These are phyloP conservation scores for Labeo catla DNA, from an alignment of 2,113 vertebrate genomes.

Conservation along the genomic window DNA sequence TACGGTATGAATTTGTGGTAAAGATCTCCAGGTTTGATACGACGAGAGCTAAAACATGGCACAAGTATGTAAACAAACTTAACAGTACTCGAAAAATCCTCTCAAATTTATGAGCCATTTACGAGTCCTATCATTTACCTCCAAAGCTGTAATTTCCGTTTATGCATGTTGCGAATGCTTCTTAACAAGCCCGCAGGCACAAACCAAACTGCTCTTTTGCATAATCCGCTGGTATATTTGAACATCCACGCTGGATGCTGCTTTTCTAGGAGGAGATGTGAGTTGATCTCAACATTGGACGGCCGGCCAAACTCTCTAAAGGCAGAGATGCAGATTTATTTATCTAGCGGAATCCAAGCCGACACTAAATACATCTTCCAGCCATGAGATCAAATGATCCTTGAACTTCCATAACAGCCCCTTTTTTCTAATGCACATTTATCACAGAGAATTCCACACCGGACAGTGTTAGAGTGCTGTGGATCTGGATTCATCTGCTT, in stretches of 20 bases:
- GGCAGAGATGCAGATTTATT: conserved; percentile 43
- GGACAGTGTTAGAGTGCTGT: conserved; percentile 35
- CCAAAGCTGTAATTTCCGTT: conserved; percentile 15
- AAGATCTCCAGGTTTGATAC: neutral
- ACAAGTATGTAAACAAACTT: conserved; percentile 41
- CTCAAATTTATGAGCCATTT: conserved; percentile 17
- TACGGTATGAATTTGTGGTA: conserved; percentile 25
- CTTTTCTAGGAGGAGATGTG: neutral
- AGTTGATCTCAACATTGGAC: neutral
- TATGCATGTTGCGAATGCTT: neutral
- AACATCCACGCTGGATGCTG: neutral
- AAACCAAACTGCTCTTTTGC: conserved; percentile 11
- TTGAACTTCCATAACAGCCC: conserved; percentile 43
- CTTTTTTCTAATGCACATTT: conserved; percentile 53
- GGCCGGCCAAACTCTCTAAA: conserved; percentile 23
- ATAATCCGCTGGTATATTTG: conserved; percentile 9
- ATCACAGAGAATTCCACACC: conserved; percentile 48
- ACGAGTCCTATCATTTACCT: conserved; percentile 5
- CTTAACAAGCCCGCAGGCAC: neutral
- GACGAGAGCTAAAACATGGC: neutral
- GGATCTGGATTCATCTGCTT: conserved; percentile 20
- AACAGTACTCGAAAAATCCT: conserved; percentile 3
- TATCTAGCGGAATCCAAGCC: conserved; percentile 21
- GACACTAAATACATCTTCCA: conserved; percentile 35
- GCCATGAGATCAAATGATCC: conserved; percentile 52